phyloP scores from a whole-genome alignment of 1,140 invertebrate species.

The Drosophila pseudoobscura region DNA sequence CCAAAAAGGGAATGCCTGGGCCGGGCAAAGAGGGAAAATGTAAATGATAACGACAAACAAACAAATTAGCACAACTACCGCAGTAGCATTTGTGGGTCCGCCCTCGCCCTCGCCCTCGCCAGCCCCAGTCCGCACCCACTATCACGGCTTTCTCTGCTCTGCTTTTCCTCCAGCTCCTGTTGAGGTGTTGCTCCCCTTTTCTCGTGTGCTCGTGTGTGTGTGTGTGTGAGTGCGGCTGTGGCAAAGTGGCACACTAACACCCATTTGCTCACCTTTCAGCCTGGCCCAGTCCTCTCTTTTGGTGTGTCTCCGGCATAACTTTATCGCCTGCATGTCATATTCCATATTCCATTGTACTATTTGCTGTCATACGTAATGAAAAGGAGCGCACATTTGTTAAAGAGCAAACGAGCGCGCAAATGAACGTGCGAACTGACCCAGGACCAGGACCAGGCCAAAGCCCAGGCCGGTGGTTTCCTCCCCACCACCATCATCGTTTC shows the following conservation, averaged over 20 bases:
- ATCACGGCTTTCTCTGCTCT: neutral
- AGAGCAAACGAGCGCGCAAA: conserved; percentile 73
- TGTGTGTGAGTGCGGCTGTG: conserved; percentile 17
- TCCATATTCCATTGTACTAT: conserved; percentile 76
- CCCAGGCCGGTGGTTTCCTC: no score
- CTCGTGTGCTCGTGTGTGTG: conserved; percentile 6
- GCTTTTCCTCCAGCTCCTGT: conserved; percentile 8
- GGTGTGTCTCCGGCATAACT: conserved; percentile 64
- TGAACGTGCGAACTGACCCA: conserved; percentile 77
- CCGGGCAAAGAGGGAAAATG: conserved; percentile 15
- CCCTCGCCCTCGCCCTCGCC: neutral
- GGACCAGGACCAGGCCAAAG: neutral
- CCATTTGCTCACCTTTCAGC: conserved; percentile 63
- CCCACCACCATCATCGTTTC: neutral
- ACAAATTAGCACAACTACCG: conserved; percentile 81
- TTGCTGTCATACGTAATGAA: conserved; percentile 79
- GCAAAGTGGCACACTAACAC: conserved; percentile 64
- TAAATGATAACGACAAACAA: conserved; percentile 79
- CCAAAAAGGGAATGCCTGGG: no score
- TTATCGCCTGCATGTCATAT: conserved; percentile 81
- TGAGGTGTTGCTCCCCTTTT: conserved; percentile 43
- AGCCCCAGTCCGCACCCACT: no score
- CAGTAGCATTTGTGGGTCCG: conserved; percentile 72
- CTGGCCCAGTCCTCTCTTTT: conserved; percentile 12
- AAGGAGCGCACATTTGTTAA: conserved; percentile 77